Percentiles rank a stretch among this genome's conserved stretches.
Evolutionary conservation across 2,797 vertebrate species (phyloP).

Genomic region (Phrynocephalus guinanensis): DNA sequence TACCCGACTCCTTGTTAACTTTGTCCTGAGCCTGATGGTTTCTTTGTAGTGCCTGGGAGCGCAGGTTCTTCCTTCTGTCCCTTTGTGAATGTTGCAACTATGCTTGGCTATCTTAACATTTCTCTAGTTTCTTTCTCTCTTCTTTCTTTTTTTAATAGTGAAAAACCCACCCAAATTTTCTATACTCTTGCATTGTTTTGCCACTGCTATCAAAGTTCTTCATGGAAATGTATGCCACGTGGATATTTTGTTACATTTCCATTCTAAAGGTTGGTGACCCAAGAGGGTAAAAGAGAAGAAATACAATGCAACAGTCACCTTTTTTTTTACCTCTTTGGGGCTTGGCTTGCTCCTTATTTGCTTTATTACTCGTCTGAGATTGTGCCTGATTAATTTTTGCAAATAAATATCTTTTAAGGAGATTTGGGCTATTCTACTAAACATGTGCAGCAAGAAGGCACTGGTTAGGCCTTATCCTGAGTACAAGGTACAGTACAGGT

Average conservation of each 20-base stretch:
- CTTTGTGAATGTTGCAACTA: conserved; percentile 70
- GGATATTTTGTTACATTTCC: conserved; percentile 49
- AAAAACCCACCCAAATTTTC: conserved; percentile 66
- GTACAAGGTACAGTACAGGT: no score
- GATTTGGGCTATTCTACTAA: no score
- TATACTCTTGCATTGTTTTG: conserved; percentile 59
- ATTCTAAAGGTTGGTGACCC: conserved; percentile 57
- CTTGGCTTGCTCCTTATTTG: conserved; percentile 12
- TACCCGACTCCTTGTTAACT: conserved; percentile 73
- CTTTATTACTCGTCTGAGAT: background rate
- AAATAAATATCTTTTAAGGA: background rate
- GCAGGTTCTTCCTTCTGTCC: conserved; percentile 63
- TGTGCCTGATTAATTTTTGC: background rate
- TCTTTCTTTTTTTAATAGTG: conserved; percentile 28
- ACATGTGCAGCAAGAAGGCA: background rate
- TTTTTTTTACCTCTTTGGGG: conserved; percentile 49
- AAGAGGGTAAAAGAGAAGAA: conserved; percentile 54
- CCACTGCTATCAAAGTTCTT: conserved; percentile 60
- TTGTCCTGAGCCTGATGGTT: conserved; percentile 72
- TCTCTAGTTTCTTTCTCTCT: conserved; percentile 27
- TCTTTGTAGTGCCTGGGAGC: conserved; percentile 74
- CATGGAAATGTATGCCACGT: conserved; percentile 60
- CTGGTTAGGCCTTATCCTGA: background rate
- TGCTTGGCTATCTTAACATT: conserved; percentile 59
- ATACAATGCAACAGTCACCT: conserved; percentile 51